Evolutionary conservation across 2,888 invertebrate genomes (phyloP).

Genomic region (Lutraria lutraria): DNA sequence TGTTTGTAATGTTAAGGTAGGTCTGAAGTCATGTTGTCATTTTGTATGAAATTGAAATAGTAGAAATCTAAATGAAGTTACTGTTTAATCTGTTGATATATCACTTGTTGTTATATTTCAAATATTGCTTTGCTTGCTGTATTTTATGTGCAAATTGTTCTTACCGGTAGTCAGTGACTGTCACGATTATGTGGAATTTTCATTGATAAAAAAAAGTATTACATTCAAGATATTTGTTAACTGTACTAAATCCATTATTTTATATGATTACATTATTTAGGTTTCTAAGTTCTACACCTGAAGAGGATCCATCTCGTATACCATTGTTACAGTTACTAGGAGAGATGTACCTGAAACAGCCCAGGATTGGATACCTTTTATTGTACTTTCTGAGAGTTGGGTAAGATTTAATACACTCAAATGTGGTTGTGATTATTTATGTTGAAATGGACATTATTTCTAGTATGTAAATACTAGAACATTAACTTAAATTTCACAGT

Average conservation of each 20-base stretch:
- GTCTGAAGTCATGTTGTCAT: conserved; percentile 10
- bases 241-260: no score
- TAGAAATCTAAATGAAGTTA: not conserved
- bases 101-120: not conserved
- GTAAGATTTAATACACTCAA: conserved; percentile 76
- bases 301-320: conserved; percentile 92
- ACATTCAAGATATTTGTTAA: no score
- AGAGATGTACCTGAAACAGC: conserved; percentile 91
- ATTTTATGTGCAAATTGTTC: no score
- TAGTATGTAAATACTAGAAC: no score
- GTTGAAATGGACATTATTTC: no score
- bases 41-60: not conserved
- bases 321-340: conserved; percentile 93
- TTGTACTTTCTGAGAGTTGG: conserved; percentile 94
- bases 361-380: conserved; percentile 94
- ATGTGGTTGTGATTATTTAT: no score
- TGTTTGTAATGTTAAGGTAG: conserved; percentile 93
- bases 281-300: conserved; percentile 91
- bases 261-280: no score
- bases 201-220: no score
- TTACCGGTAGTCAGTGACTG: no score
- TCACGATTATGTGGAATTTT: no score
- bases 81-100: not conserved
- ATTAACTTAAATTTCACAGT: no score
- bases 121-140: not conserved